Evolutionary conservation across 2,888 invertebrate species (phyloP).

Genomic region (Pyrrhia umbra): DNA sequence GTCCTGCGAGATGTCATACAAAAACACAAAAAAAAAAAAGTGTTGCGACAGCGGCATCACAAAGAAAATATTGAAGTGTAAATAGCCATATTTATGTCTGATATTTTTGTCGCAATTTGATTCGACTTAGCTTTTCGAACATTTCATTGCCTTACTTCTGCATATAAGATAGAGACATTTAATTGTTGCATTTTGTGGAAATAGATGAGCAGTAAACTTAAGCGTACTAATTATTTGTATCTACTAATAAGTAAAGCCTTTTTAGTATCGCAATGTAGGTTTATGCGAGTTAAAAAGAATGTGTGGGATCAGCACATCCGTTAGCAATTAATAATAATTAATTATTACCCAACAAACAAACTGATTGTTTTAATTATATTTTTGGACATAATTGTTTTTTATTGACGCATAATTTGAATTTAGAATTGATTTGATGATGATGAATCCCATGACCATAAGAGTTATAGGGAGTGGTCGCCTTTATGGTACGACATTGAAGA

Average conservation of each 20-base stretch:
- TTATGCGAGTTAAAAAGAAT: slow-evolving; percentile 16
- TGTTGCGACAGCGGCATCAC: too few species aligned
- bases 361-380: slow-evolving; percentile 27
- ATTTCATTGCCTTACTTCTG: too few species aligned
- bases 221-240: background rate
- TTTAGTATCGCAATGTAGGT: slow-evolving; percentile 2
- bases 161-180: too few species aligned
- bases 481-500: slow-evolving; percentile 31
- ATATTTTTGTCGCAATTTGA: too few species aligned
- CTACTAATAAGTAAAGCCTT: slow-evolving; percentile 18
- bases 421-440: slow-evolving; percentile 12
- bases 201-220: too few species aligned
- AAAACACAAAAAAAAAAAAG: too few species aligned
- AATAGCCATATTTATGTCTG: too few species aligned
- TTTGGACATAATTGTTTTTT: slow-evolving; percentile 33
- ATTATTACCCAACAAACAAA: background rate
- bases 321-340: slow-evolving; percentile 26
- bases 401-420: slow-evolving; percentile 29
- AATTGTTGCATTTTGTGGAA: too few species aligned
- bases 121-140: too few species aligned
- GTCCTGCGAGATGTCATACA: too few species aligned
- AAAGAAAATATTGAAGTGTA: too few species aligned
- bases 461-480: slow-evolving; percentile 40
- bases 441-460: slow-evolving; percentile 28
- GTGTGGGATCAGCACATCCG: slow-evolving; percentile 33